phyloP scores from a whole-genome alignment of 2,113 vertebrate species.

The Eolophus roseicapilla region DNA sequence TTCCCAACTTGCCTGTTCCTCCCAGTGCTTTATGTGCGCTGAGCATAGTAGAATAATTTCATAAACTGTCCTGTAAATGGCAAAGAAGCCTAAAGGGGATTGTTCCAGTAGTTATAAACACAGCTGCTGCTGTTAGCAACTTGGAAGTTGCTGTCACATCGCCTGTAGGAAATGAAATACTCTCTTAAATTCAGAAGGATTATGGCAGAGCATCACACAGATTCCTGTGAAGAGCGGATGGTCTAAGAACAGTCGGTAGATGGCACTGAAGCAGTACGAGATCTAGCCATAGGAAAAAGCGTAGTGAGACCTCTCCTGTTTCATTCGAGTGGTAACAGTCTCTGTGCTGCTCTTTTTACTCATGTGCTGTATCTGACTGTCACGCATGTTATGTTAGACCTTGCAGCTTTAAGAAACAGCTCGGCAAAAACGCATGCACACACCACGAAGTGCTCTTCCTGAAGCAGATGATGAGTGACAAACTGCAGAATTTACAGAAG shows the following conservation, averaged over 20 bases:
- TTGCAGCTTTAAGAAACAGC: neutral
- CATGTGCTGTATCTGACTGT: neutral
- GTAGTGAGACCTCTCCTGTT: neutral
- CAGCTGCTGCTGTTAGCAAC: neutral
- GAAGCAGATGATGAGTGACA: neutral
- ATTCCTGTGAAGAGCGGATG: accelerated
- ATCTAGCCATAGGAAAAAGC: neutral
- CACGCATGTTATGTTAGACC: accelerated
- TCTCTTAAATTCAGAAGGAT: neutral
- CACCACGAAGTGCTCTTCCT: neutral
- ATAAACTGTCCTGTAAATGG: neutral
- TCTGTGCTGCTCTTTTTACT: neutral
- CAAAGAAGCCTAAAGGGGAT: neutral
- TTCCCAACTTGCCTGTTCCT: neutral
- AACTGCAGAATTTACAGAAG: neutral
- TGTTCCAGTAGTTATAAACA: neutral
- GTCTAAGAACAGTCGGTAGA: neutral
- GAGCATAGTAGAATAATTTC: neutral
- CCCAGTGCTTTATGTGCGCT: neutral
- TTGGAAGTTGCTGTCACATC: neutral
- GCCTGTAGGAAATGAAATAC: neutral
- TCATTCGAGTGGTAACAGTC: neutral
- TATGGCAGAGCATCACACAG: neutral
- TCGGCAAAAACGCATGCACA: neutral
- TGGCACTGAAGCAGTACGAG: neutral